These are phyloP conservation scores for Drosophila paracracens DNA, from an alignment of 2,888 invertebrate genomes.

Conservation along the genomic window DNA sequence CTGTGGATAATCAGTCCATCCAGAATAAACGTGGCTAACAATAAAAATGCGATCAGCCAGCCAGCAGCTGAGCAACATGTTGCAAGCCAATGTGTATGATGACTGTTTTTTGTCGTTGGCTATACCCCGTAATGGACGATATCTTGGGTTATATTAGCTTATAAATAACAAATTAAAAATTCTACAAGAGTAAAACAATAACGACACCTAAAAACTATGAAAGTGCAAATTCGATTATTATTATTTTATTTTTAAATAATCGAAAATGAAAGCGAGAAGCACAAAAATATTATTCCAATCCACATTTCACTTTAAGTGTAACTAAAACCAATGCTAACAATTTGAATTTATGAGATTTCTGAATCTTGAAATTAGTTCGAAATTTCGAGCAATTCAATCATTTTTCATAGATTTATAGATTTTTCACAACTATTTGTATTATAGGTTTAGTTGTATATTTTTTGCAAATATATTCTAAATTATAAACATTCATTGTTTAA, in stretches of 20 bases:
- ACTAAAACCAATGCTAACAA: background rate
- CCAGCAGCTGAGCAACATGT: slow-evolving; percentile 55
- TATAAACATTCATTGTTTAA: background rate
- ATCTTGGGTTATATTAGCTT: background rate
- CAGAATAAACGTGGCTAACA: slow-evolving; percentile 28
- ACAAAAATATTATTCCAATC: background rate
- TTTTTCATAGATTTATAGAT: background rate
- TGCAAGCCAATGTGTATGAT: slow-evolving; percentile 43
- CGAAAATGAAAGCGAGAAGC: background rate
- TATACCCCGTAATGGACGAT: slow-evolving; percentile 4
- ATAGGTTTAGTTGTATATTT: background rate
- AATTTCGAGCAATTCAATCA: background rate
- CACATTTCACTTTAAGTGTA: background rate
- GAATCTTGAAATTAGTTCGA: background rate
- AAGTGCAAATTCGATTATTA: background rate
- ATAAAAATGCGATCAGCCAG: slow-evolving; percentile 22
- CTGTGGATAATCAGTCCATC: slow-evolving; percentile 66
- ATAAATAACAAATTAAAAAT: background rate
- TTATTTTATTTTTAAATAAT: background rate
- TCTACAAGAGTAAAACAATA: too few species aligned
- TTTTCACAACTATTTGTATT: background rate
- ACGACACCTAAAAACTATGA: too few species aligned
- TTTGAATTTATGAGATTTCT: background rate
- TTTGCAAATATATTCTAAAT: background rate
- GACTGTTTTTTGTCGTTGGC: slow-evolving; percentile 7